These are phyloP conservation scores for Polymixis flavicincta DNA, from an alignment of 2,888 invertebrate genomes.

Conservation along the genomic window DNA sequence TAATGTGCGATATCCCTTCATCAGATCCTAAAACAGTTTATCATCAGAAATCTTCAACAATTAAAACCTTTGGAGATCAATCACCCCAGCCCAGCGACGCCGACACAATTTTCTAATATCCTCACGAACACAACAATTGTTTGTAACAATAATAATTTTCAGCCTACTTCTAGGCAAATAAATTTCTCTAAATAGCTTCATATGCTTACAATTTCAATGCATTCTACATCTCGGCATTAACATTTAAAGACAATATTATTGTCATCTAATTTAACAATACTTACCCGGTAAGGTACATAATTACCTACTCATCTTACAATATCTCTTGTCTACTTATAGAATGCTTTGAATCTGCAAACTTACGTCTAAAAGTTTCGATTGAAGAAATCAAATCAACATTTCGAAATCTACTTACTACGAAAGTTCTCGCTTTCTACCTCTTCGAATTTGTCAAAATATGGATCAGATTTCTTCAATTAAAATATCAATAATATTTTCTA, in stretches of 20 bases:
- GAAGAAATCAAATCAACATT: constrained; percentile 37
- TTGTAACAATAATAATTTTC: constrained; percentile 64
- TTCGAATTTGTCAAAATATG: neutral
- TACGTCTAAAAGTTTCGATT: constrained; percentile 16
- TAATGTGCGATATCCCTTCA: neutral
- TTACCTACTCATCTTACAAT: neutral
- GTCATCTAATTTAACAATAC: constrained; percentile 27
- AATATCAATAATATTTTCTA: constrained; percentile 39
- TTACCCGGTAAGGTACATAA: constrained; percentile 1
- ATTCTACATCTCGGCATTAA: constrained; percentile 4
- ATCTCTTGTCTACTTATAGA: neutral
- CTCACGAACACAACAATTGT: constrained; percentile 77
- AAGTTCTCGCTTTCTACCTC: neutral
- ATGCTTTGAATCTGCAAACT: constrained; percentile 50
- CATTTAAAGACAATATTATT: constrained; percentile 22
- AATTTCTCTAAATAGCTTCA: constrained; percentile 54
- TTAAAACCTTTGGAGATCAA: constrained; percentile 43
- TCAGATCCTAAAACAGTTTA: neutral
- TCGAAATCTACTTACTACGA: neutral
- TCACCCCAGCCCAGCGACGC: constrained; percentile 42
- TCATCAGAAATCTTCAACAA: neutral
- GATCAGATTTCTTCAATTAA: constrained; percentile 38
- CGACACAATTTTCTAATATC: constrained; percentile 72
- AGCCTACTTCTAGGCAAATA: constrained; percentile 62
- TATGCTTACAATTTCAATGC: constrained; percentile 52